Conservation (phyloP, 2,797 vertebrate genomes). For the Capromys pilorides region DNA sequence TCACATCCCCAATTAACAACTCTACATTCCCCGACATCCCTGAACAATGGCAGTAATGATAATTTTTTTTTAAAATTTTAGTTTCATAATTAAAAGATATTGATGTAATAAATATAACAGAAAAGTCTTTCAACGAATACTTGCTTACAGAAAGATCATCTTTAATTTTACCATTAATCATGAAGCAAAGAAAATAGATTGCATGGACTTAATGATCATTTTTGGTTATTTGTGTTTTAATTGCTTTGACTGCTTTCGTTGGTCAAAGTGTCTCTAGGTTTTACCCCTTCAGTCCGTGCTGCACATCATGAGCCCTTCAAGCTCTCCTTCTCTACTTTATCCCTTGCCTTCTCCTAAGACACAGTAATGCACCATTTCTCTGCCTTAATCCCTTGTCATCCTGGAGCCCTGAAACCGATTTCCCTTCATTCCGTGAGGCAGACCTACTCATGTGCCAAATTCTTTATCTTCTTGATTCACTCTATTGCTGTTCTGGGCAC, state of each 20-base stretch:
- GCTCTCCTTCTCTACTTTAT: not conserved
- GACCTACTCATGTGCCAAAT: not conserved
- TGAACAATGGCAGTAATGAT: conserved; percentile 66
- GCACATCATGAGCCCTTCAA: not conserved
- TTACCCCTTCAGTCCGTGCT: not conserved
- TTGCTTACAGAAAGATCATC: conserved; percentile 60
- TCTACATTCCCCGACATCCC: conserved; percentile 61
- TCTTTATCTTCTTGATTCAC: not conserved
- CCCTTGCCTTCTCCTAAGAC: not conserved
- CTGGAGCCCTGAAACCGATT: not conserved
- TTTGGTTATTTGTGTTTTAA: conserved; percentile 20
- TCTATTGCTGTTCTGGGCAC: not conserved
- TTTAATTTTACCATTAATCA: conserved; percentile 65
- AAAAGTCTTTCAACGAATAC: conserved; percentile 70
- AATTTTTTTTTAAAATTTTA: conserved; percentile 47
- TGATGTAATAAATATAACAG: conserved; percentile 62
- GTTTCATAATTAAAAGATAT: conserved; percentile 54
- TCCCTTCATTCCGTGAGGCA: not conserved
- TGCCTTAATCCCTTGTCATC: not conserved
- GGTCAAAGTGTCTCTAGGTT: not conserved
- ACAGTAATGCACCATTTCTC: not conserved
- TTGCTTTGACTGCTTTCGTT: conserved; percentile 13
- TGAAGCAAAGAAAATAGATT: not conserved
- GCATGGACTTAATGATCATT: conserved; percentile 7
- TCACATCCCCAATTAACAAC: conserved; percentile 32